These are phyloP conservation scores for Aphidius gifuensis DNA, from an alignment of 1,140 invertebrate species.

Conservation along the genomic window DNA sequence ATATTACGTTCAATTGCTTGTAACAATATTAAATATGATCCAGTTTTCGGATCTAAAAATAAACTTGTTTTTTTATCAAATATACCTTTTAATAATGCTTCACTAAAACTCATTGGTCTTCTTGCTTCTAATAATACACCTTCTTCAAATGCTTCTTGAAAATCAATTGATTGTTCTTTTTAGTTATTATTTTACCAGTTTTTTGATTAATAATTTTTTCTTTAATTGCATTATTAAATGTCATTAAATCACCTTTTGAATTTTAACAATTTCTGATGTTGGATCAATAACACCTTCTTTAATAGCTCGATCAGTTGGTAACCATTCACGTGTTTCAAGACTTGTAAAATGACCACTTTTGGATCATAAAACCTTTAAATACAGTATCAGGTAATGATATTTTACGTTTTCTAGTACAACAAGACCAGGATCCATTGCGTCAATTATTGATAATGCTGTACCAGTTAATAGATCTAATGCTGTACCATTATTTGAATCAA, in stretches of 20 bases:
- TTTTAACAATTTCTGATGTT: constrained; percentile 69
- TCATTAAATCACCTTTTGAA: constrained; percentile 66
- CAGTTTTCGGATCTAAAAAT: constrained; percentile 78
- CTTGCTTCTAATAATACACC: constrained; percentile 79
- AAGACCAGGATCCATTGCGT: constrained; percentile 78
- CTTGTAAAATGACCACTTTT: constrained; percentile 68
- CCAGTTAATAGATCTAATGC: constrained; percentile 74
- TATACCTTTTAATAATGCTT: constrained; percentile 79
- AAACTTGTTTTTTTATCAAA: constrained; percentile 71
- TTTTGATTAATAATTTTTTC: constrained; percentile 75
- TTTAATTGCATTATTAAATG: constrained; percentile 78
- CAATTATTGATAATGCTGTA: constrained; percentile 71
- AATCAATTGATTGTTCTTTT: constrained; percentile 68
- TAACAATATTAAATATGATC: constrained; percentile 69
- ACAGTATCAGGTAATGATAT: constrained; percentile 82
- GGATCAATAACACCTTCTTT: constrained; percentile 77
- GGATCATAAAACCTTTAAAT: constrained; percentile 79
- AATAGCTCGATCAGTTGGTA: constrained; percentile 74
- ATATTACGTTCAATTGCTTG: constrained; percentile 73
- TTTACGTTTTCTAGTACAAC: constrained; percentile 74
- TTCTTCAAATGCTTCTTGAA: constrained; percentile 80
- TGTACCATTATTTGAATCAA: constrained; percentile 76
- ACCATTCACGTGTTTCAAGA: constrained; percentile 68
- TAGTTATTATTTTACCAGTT: constrained; percentile 66
- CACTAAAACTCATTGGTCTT: constrained; percentile 77